Percentiles rank a stretch among this genome's conserved stretches.
These are phyloP conservation scores for Perithous albicinctus DNA, from an alignment of 2,888 invertebrate genomes.

Conservation along the genomic window DNA sequence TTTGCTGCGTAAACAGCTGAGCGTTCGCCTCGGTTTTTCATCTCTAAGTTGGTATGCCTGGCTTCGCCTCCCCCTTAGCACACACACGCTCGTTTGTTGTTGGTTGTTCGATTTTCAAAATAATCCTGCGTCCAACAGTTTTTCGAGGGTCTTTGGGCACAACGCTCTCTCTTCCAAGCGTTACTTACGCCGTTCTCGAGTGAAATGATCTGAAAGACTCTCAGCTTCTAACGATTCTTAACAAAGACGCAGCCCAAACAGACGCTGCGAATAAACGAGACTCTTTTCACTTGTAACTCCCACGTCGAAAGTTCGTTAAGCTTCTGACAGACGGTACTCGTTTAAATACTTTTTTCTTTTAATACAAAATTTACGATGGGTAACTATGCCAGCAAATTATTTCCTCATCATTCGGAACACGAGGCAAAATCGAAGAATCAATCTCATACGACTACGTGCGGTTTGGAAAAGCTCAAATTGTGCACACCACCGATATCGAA, in stretches of 20 bases:
- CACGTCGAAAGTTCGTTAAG: slow-evolving; percentile 48
- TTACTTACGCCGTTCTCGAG: background rate
- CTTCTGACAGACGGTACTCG: slow-evolving; percentile 3
- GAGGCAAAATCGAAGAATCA: slow-evolving; percentile 59
- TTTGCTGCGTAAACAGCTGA: background rate
- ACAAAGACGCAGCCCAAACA: background rate
- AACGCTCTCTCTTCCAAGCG: background rate
- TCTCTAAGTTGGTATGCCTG: slow-evolving; percentile 16
- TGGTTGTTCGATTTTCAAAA: slow-evolving; percentile 50
- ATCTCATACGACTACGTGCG: background rate
- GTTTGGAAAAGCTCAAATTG: slow-evolving; percentile 54
- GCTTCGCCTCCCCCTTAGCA: too few relatives aligned
- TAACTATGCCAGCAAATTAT: slow-evolving; percentile 74
- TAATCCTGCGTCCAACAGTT: slow-evolving; percentile 30
- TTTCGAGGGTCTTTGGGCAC: background rate
- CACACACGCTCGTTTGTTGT: slow-evolving; percentile 25
- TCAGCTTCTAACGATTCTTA: background rate
- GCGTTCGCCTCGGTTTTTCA: slow-evolving; percentile 19
- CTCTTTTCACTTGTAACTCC: background rate
- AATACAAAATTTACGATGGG: slow-evolving; percentile 72
- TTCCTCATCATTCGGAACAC: slow-evolving; percentile 65
- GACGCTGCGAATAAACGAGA: background rate
- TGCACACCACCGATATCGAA: slow-evolving; percentile 72
- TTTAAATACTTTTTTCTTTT: background rate
- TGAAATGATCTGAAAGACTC: slow-evolving; percentile 14